Evolutionary conservation across 2,797 vertebrate species (phyloP).

Genomic region (Pseudocheirus occidentalis): DNA sequence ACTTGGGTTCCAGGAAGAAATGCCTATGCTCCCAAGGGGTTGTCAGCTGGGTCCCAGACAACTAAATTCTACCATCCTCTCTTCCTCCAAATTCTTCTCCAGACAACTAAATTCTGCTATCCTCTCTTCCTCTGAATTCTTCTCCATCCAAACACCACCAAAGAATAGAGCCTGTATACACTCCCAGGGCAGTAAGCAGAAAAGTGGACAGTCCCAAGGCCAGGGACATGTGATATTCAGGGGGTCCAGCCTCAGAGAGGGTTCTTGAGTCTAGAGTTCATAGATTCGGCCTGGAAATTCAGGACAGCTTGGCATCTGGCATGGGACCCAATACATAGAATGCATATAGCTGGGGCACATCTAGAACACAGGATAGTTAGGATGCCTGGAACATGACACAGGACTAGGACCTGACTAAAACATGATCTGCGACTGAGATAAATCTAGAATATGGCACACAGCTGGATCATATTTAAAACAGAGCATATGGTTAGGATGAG

Average conservation of each 20-base stretch:
- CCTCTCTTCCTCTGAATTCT: background rate
- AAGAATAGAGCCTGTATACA: background rate
- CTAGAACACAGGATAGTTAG: conserved; percentile 1
- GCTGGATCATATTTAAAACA: background rate
- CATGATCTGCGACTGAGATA: background rate
- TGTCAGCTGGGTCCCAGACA: conserved; percentile 4
- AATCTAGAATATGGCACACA: background rate
- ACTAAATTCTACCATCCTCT: background rate
- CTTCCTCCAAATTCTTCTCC: no score
- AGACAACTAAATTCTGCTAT: background rate
- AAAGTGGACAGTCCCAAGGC: background rate
- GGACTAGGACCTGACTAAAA: background rate
- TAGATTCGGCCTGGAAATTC: background rate
- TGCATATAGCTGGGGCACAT: background rate
- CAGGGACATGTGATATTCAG: background rate
- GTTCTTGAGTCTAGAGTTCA: background rate
- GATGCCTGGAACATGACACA: conserved; percentile 5
- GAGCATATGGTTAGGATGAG: background rate
- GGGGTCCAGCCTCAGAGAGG: background rate
- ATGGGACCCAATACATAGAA: conserved; percentile 4
- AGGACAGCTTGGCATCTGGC: background rate
- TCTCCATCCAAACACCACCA: background rate
- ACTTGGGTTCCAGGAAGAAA: background rate
- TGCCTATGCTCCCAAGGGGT: background rate
- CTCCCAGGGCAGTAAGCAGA: background rate